A percentile compares a stretch with the other conserved stretches of the same genome.
Conservation (phyloP, 1,140 invertebrate genomes). For the Ceratosolen solmsi region DNA sequence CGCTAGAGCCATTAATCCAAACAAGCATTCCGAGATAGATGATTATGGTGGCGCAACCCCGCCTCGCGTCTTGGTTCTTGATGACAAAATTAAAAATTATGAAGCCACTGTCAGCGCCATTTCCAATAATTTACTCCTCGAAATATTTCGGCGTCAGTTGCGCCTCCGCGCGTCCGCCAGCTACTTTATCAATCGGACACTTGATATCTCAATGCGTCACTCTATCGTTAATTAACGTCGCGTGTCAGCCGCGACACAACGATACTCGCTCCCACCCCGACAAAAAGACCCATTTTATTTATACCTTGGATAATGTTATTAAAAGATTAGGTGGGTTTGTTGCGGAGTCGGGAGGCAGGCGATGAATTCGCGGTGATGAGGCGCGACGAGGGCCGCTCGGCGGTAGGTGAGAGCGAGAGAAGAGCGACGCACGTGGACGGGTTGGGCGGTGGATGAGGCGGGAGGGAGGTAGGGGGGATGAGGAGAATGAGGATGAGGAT, state of each 20-base stretch:
- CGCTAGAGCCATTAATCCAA: neutral
- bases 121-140: neutral
- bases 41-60: neutral
- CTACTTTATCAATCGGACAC: conserved; percentile 46
- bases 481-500: too few species aligned
- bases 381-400: too few species aligned
- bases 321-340: neutral
- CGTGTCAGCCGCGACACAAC: conserved; percentile 3
- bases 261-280: neutral
- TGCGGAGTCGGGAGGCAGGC: neutral
- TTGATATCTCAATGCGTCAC: conserved; percentile 39
- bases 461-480: too few species aligned
- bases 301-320: neutral
- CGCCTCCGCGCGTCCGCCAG: neutral
- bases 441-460: too few species aligned
- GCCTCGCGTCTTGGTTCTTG: too few species aligned
- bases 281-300: conserved; percentile 17
- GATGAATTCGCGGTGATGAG: neutral
- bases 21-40: neutral
- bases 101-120: neutral
- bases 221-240: conserved; percentile 42
- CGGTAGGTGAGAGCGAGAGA: too few species aligned
- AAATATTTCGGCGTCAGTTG: conserved; percentile 25
- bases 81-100: conserved; percentile 17
- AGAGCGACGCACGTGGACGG: too few species aligned